Evolutionary conservation across 2,113 vertebrate genomes (phyloP).

Genomic region (Orientallactaga bullata): DNA sequence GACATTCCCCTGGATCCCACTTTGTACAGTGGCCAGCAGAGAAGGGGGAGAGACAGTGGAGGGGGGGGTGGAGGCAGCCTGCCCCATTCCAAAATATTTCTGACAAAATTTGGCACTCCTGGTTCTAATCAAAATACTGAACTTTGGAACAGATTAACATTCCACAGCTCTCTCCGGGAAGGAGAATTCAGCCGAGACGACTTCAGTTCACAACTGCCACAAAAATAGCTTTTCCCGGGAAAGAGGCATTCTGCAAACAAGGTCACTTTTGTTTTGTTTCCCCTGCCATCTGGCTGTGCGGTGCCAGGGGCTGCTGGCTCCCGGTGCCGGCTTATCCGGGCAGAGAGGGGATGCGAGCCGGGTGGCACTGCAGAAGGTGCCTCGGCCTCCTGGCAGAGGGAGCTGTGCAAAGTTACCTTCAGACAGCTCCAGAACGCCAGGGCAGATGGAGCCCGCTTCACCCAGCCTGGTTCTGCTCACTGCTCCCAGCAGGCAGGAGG

Average conservation of each 20-base stretch:
- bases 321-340: conserved; percentile 25
- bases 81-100: conserved; percentile 66
- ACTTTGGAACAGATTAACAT: conserved; percentile 76
- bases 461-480: neutral
- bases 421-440: conserved; percentile 10
- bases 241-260: conserved; percentile 69
- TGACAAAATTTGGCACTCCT: conserved; percentile 76
- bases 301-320: conserved; percentile 54
- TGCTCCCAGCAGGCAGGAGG: conserved; percentile 39
- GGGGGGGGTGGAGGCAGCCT: neutral
- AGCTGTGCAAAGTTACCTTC: conserved; percentile 48
- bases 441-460: conserved; percentile 66
- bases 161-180: conserved; percentile 60
- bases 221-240: conserved; percentile 74
- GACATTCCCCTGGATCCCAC: conserved; percentile 61
- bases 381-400: conserved; percentile 65
- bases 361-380: conserved; percentile 60
- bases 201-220: conserved; percentile 61
- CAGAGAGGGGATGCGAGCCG: conserved; percentile 41
- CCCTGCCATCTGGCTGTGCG: conserved; percentile 72
- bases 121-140: conserved; percentile 78
- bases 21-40: conserved; percentile 57
- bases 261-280: conserved; percentile 77
- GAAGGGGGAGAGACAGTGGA: neutral
- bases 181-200: conserved; percentile 48